These are phyloP conservation scores for Syrmaticus mikado DNA, from an alignment of 2,113 vertebrate genomes.

Conservation along the genomic window DNA sequence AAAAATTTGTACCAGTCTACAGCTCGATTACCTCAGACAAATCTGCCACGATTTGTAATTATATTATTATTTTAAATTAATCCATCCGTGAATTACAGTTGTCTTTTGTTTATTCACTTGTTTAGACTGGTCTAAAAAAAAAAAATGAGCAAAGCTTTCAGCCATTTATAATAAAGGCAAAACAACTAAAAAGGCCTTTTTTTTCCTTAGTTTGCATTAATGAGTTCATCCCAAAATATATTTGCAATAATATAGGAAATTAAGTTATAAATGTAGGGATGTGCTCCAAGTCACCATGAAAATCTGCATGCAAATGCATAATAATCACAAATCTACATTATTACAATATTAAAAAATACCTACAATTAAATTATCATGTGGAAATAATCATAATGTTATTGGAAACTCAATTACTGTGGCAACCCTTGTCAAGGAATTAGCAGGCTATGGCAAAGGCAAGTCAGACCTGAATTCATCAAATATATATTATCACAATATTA, in stretches of 20 bases:
- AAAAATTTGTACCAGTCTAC: conserved; percentile 72
- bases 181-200: conserved; percentile 78
- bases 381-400: conserved; percentile 99
- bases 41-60: conserved; percentile 78
- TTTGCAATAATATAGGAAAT: conserved; percentile 98
- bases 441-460: conserved; percentile 98
- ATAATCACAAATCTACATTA: conserved; percentile 99
- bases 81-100: conserved; percentile 78
- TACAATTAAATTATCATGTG: conserved; percentile 99
- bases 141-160: conserved; percentile 75
- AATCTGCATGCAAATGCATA: conserved; percentile 99
- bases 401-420: conserved; percentile 99
- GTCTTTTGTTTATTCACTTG: conserved; percentile 76
- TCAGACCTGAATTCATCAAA: conserved; percentile 99
- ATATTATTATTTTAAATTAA: conserved; percentile 80
- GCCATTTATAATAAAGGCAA: conserved; percentile 81
- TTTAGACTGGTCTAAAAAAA: conserved; percentile 69
- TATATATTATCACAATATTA: conserved; percentile 99
- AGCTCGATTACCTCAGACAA: conserved; percentile 77
- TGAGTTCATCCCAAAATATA: conserved; percentile 89
- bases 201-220: conserved; percentile 83
- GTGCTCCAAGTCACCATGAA: conserved; percentile 92
- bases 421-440: conserved; percentile 99
- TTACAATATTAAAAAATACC: conserved; percentile 98
- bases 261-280: conserved; percentile 97